Conservation (phyloP, 2,888 invertebrate genomes). For the Isoperla grammatica region DNA sequence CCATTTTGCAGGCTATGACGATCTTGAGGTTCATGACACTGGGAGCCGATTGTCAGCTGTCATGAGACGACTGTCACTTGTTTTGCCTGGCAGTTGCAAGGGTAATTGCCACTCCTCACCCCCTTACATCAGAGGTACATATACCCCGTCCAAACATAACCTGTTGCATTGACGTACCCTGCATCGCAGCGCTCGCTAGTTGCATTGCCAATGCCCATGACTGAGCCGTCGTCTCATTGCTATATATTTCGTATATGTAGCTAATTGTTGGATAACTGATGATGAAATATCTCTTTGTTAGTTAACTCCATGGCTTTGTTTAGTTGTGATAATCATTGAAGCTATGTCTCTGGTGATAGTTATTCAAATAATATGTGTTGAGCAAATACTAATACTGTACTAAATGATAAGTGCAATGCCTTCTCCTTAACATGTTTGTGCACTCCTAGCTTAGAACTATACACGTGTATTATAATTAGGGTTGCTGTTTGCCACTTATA, state of each 20-base stretch:
- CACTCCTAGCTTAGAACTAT: too few relatives aligned
- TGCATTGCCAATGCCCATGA: not conserved
- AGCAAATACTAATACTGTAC: too few relatives aligned
- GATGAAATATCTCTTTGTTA: too few relatives aligned
- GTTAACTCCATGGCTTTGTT: too few relatives aligned
- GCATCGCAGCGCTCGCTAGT: conserved; percentile 3
- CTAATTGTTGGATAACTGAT: not conserved
- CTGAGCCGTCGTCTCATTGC: not conserved
- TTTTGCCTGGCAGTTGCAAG: conserved; percentile 66
- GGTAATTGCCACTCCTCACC: conserved; percentile 64
- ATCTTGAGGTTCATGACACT: conserved; percentile 30
- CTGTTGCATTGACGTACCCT: not conserved
- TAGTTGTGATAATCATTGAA: too few relatives aligned
- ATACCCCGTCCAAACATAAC: conserved; percentile 30
- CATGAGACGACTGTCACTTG: conserved; percentile 51
- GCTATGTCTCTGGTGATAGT: too few relatives aligned
- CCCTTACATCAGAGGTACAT: conserved; percentile 65
- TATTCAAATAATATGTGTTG: too few relatives aligned
- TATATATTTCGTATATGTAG: not conserved
- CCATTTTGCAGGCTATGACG: conserved; percentile 44
- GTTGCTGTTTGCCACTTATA: too few relatives aligned
- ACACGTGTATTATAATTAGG: too few relatives aligned
- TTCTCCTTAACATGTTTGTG: too few relatives aligned
- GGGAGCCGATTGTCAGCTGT: conserved; percentile 42
- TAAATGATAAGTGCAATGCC: too few relatives aligned